A percentile compares a stretch with the other conserved stretches of the same genome.
These are phyloP conservation scores for Pomacea maculata DNA, from an alignment of 1,140 invertebrate species.

Conservation along the genomic window DNA sequence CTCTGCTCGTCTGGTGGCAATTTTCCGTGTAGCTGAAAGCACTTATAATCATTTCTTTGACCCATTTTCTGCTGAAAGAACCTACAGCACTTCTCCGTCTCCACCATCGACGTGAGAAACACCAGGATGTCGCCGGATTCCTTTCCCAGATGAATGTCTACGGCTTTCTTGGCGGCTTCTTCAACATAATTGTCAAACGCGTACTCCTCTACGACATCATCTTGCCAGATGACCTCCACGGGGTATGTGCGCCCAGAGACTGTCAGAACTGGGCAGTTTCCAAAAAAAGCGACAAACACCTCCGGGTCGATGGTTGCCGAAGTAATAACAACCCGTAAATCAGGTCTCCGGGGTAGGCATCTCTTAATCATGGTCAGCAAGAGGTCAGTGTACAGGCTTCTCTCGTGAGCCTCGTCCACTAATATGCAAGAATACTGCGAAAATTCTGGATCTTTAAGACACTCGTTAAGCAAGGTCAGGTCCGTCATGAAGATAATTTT, in stretches of 20 bases:
- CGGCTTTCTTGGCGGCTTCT: conserved; percentile 90
- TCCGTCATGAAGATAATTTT: conserved; percentile 98
- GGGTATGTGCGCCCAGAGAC: conserved; percentile 87
- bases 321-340: conserved; percentile 58
- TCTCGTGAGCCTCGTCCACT: conserved; percentile 97
- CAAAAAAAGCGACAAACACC: conserved; percentile 71
- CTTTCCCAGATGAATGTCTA: conserved; percentile 93
- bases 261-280: conserved; percentile 90
- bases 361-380: conserved; percentile 83
- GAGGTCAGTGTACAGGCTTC: conserved; percentile 94
- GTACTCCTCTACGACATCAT: conserved; percentile 89
- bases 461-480: conserved; percentile 95
- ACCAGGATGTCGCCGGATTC: conserved; percentile 94
- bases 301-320: conserved; percentile 69
- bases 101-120: conserved; percentile 81
- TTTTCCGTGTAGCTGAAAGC: conserved; percentile 89
- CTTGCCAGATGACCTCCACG: conserved; percentile 87
- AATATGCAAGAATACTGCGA: conserved; percentile 82
- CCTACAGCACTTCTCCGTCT: conserved; percentile 55
- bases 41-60: conserved; percentile 26
- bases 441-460: conserved; percentile 74
- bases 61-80: conserved; percentile 28
- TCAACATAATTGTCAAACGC: conserved; percentile 85
- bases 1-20: conserved; percentile 95
- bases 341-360: conserved; percentile 42